Base-by-base conservation (phyloP, 1,140 invertebrate genomes). In the Cotesia vestalis region DNA sequence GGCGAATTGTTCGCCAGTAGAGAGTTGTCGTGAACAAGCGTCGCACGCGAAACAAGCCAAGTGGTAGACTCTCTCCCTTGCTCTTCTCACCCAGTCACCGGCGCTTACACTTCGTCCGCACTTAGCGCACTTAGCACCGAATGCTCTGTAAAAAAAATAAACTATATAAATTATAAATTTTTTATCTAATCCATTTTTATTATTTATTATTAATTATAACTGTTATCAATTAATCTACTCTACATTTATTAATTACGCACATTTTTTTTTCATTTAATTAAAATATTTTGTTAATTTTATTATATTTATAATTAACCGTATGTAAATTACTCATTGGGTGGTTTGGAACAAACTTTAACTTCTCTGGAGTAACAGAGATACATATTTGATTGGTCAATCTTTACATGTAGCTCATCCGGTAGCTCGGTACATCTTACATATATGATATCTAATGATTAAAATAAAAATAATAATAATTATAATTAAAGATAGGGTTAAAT, bases 21-120 rank as follows among this genome's bases (percentile, higher is more conserved):
- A 96, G 38, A 99, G 89, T 86, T 99, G 98, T 40, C 98, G 90
- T 78, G 98, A 97, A 85, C 98, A 99, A 46, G 95, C 94, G 84
- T 99, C 96, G 84, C 98, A 99, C 6, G 97, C 95, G 86, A 99
- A 99, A 88, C 98, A 99, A 3, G 98, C 98, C 81, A 99, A 88
- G 86, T 99, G 98, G 86, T 98, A 99, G n/a, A 99, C 95, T 82
- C 96, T 93, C 77, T 97, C 94, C 62, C 94, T 89, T 11, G 98
- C 97, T 83, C 96, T 92, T 72, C 98, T 89, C 74, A 99, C 97
- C 98, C 98, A 99, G 87, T 99, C 98, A 8, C 95, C 94, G 0
- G 97, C 91, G 8, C 94, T 94, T 78, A 99, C 97, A 73, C 91
- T 91, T 62, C 97, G 91, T 73, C 92, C 92, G 84, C 98, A 99